Base-by-base conservation (phyloP, 1,140 invertebrate species). In the Argopecten irradians region DNA sequence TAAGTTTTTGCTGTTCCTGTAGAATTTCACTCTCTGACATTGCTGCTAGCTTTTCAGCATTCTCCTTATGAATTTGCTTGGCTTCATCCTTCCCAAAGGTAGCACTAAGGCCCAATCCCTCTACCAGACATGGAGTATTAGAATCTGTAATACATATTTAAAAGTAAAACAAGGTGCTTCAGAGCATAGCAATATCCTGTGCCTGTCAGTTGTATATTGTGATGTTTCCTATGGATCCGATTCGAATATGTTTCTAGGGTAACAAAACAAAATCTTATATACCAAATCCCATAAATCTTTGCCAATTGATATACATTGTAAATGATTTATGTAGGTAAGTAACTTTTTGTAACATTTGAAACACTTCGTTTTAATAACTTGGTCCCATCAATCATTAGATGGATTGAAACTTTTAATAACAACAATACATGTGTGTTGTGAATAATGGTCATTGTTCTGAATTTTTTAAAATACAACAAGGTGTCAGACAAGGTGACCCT, bases 11-110 rank as follows among this genome's bases (percentile, higher is more conserved):
- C 92, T 97, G 96, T 95, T 98, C 98, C 85, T 96, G 95, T 32
- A 97, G 92, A 90, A 98, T 98, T 93, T 99, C 97, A 88, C 97
- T 96, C 89, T 97, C 94, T 1, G 96, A 96, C 97, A 98, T 98
- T 92, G 96, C 93, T 41, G 95, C 95, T 1, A 98, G 92, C 88
- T 96, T 95, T 92, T 97, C 94, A 0, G 97, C 33, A 95, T 98
- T 98, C 95, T 97, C 97, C 90, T 96, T 93, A 92, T 98, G 97
- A 92, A 98, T 97, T 89, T 93, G 92, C 86, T 92, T 86, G 89
- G 96, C 95, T 84, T 96, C 94, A 34, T 96, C 96, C 91, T 97
- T 96, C 22, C 92, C 92, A 83, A 92, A 89, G 16, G 92, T 92
- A 35, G 92, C 92, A 92, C 92, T 92, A 2, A 94, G 90, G 19